Evolutionary conservation across 2,797 vertebrate species (phyloP), one percentile per base, ranked within the genome.

Genomic region (Otolemur crassicaudatus): DNA sequence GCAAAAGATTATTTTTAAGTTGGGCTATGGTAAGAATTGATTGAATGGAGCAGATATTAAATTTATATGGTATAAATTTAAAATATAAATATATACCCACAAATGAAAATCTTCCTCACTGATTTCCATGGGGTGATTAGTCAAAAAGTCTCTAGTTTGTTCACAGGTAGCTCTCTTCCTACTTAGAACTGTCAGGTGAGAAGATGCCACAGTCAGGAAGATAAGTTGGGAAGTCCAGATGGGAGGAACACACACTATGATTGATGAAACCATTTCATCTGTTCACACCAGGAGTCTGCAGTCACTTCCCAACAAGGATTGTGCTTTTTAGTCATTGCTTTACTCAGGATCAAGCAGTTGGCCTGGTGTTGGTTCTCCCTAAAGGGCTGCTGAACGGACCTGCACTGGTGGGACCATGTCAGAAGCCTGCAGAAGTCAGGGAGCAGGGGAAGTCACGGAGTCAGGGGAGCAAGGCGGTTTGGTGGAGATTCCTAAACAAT

Each of bases 351-450:
- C 5, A 60, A 60, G 22, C 56, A 0, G 1, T 84, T 8, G 17
- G 7, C 77, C 27, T 58, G n/a, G 4, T 27, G 9, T 25, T 43
- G 10, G 29, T 46, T 84, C 31, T 69, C 7, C 20, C 13, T 1
- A 11, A 34, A 80, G 37, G 4, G 3, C 3, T 34, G 3, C 69
- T 67, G 31, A 75, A 75, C 7, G 43, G 5, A 79, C 27, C 5
- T 43, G 14, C 72, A 27, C 1, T 2, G 8, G 14, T 43, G 1
- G 0, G 10, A 12, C 34, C 67, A 13, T 6, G 0, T 53, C 46
- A 46, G 40, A 63, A 67, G 40, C 23, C 0, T 16, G 40, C 40
- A 43, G 40, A 43, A 43, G 40, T 43, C 40, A 43, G 40, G 40
- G 40, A 43, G 40, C 40, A 43, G 40, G 40, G 40, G 40, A 43